Evolutionary conservation across 2,113 vertebrate genomes (phyloP), one percentile per base, ranked within the genome.

Genomic region (Puffinus mauretanicus): DNA sequence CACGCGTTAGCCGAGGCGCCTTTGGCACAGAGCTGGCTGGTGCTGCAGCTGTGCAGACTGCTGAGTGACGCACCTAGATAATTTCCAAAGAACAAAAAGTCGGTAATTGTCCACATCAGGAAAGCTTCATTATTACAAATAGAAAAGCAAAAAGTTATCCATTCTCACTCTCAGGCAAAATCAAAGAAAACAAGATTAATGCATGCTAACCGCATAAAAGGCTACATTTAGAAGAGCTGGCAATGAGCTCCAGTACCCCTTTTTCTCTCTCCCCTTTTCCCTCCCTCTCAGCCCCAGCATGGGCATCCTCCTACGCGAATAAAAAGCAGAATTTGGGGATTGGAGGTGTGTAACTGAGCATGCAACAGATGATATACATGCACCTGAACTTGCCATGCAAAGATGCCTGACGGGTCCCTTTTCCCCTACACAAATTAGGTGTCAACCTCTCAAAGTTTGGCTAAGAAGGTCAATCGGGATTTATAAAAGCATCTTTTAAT

Each of bases 391-490:
- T 32, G 19, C 64, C 75, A 0, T 1, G 14, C 0, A 1, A 14
- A 58, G 32, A 4, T 8, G 0, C 54, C 62, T 16, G 11, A 7
- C 0, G 0, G 10, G 16, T 11, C 15, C 57, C 24, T 64, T 62
- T 47, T 19, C 4, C 40, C 60, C 27, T 21, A 1, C 27, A 12
- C 16, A 49, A 55, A 69, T 10, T 2, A 18, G 15, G 34, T 11
- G 22, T 17, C 58, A 38, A 1, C 30, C 20, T 62, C 32, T 14
- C 30, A 3, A 66, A 34, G 24, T 12, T 38, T 17, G 22, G 24
- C 44, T 42, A 26, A 62, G 42, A 13, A 44, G 14, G 38, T 21
- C 34, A 34, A 4, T 17, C 1, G 0, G 26, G 58, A 36, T 84
- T 60, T 52, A 52, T 10, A 61, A 66, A 67, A 82, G 16, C 3